Evolutionary conservation across 2,797 vertebrate genomes (phyloP), one percentile per base, ranked within the genome.

Genomic region (Allobates femoralis): DNA sequence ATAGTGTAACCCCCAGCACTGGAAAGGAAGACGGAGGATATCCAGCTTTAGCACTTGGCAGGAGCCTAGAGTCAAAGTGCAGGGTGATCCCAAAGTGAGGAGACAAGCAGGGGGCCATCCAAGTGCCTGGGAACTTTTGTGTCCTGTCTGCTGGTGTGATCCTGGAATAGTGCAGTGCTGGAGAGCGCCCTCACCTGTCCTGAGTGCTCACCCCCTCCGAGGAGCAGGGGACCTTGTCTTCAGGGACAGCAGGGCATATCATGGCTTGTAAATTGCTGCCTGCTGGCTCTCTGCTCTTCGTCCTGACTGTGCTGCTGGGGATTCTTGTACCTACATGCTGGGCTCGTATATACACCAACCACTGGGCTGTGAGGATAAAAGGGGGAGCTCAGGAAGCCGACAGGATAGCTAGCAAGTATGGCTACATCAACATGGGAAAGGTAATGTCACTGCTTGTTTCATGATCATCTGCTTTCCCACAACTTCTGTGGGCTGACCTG

Each of bases 381-480:
- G 98, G 97, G 81, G 98, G 97, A 91, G 89, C 94, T 75, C 93
- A 94, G 51, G 94, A 97, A 91, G 98, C 97, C 89, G 94, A 97
- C 89, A 93, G 95, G 91, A 98, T 99, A 92, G 98, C 98, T 88
- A 95, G 94, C 91, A 98, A 97, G 94, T 99, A 99, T 91, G 98
- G 98, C 92, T 99, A 98, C 94, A 94, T 95, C 94, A 99, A 99
- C 94, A 95, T 99, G 92, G 98, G 98, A 94, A 98, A 99, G 98
- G 98, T 99, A 97, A 93, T 74, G 71, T 8, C 71, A 37, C 34
- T 14, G 67, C 34, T 41, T 41, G 34, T 58, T 34, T 26, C 51
- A 18, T 18, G 32, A 41, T 32, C 30, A 46, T 7, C 32, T 46
- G 71, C 30, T 60, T 77, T 21, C 19, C 55, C 34, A 56, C 21